Evolutionary conservation across 2,797 vertebrate species (phyloP).

Genomic region (Sparus aurata): DNA sequence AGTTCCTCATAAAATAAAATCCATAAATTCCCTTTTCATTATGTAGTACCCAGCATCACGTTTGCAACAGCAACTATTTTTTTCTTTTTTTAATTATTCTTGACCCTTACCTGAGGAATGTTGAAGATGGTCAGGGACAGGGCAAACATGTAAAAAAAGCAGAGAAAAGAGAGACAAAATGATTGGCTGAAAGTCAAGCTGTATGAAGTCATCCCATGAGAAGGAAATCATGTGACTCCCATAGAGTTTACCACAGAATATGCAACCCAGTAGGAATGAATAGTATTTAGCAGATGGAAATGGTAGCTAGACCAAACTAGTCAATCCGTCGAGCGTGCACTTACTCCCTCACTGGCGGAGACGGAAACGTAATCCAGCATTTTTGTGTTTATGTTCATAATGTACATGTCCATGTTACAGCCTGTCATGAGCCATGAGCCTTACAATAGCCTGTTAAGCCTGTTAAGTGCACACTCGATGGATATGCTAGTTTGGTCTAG

Average conservation of each 20-base stretch:
- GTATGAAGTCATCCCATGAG: conserved; percentile 19
- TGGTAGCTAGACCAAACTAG: no score
- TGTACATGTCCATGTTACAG: no score
- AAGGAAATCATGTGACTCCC: conserved; percentile 36
- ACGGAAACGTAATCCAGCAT: no score
- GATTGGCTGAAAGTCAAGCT: conserved; percentile 52
- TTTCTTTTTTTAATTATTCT: not conserved
- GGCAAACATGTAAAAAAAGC: conserved; percentile 47
- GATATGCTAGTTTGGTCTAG: no score
- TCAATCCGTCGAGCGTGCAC: no score
- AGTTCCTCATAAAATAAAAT: not conserved
- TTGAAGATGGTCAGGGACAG: conserved; percentile 5
- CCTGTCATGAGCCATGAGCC: no score
- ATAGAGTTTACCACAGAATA: conserved; percentile 23
- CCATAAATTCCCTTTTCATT: not conserved
- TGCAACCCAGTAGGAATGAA: conserved; percentile 30
- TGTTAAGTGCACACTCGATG: no score
- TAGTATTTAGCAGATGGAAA: conserved; percentile 39
- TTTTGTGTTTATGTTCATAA: no score
- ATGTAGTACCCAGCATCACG: not conserved
- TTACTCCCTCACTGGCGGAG: no score
- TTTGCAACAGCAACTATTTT: not conserved
- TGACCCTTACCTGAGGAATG: conserved; percentile 69
- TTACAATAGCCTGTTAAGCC: no score
- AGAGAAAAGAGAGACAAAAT: conserved; percentile 44